Percentiles rank a stretch among this genome's conserved stretches.
phyloP scores from a whole-genome alignment of 1,140 invertebrate genomes.

The Melanaphis sacchari region DNA sequence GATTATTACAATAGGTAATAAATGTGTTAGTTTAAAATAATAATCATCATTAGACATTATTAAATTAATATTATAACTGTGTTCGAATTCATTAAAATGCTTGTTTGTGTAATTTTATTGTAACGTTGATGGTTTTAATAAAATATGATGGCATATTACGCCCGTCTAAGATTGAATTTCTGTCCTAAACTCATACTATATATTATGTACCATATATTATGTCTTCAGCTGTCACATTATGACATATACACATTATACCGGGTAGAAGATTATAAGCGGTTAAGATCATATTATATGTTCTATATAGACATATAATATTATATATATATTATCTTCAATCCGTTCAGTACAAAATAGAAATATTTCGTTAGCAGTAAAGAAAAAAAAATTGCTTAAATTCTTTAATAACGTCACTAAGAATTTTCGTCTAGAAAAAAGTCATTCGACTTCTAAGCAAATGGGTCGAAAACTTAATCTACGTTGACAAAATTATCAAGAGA shows the following conservation, averaged over 20 bases:
- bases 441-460: not conserved
- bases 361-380: not conserved
- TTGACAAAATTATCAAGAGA: not conserved
- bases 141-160: not conserved
- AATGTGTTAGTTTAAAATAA: not conserved
- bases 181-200: not conserved
- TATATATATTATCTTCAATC: not conserved
- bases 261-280: not conserved
- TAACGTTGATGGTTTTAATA: not conserved
- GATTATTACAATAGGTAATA: not conserved
- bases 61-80: not conserved
- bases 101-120: not conserved
- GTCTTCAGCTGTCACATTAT: slow-evolving; percentile 18
- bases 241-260: not conserved
- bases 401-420: not conserved
- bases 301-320: not conserved
- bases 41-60: not conserved
- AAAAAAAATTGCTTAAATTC: not conserved
- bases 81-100: not conserved
- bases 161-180: slow-evolving; percentile 29
- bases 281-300: not conserved
- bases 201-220: not conserved
- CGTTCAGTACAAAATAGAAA: not conserved
- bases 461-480: not conserved
- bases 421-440: not conserved